phyloP scores from a whole-genome alignment of 2,888 invertebrate genomes.

The Lamellibrachia satsuma region DNA sequence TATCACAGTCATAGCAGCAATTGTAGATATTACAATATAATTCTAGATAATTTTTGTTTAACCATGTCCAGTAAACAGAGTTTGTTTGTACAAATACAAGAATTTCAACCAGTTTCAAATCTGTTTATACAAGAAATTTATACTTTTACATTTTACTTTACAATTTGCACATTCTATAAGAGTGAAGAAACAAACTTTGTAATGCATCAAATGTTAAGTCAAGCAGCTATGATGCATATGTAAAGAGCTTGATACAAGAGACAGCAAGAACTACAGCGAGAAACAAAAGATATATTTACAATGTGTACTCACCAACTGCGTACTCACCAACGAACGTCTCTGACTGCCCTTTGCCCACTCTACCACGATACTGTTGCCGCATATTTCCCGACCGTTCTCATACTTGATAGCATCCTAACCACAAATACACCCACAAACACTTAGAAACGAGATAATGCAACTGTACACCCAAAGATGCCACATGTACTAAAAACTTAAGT shows the following conservation, averaged over 20 bases:
- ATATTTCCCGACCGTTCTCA: constrained; percentile 65
- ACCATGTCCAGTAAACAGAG: too few species aligned
- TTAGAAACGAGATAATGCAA: neutral
- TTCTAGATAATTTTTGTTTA: neutral
- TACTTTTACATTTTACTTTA: neutral
- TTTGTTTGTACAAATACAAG: too few species aligned
- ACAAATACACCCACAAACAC: constrained; percentile 11
- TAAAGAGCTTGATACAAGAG: too few species aligned
- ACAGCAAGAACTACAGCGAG: neutral
- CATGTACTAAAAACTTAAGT: neutral
- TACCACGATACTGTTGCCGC: constrained; percentile 65
- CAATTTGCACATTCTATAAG: neutral
- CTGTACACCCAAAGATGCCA: neutral
- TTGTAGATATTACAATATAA: neutral
- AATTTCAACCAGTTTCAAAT: too few species aligned
- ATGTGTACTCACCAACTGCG: constrained; percentile 13
- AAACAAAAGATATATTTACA: neutral
- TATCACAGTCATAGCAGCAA: too few species aligned
- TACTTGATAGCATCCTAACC: constrained; percentile 65
- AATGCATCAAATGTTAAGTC: neutral
- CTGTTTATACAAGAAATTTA: too few species aligned
- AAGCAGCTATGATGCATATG: too few species aligned
- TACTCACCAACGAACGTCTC: constrained; percentile 5
- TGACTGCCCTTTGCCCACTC: constrained; percentile 65
- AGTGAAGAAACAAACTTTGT: neutral